phyloP scores from a whole-genome alignment of 2,113 vertebrate species.

The Nothoprocta perdicaria region DNA sequence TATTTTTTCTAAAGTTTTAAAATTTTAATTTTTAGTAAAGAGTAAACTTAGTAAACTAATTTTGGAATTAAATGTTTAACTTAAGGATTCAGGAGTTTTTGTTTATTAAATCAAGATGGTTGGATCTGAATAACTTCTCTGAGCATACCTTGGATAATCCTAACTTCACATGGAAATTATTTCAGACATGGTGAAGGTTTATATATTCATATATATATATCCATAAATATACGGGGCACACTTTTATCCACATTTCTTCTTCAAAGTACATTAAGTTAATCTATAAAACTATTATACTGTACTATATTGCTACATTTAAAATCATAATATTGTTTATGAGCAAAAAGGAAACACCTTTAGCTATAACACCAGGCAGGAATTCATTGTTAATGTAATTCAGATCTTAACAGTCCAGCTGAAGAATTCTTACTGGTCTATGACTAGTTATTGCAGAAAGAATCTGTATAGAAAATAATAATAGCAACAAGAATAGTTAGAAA shows the following conservation, averaged over 20 bases:
- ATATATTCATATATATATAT: no score
- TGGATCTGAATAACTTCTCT: background rate
- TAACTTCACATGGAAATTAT: background rate
- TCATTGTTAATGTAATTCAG: background rate
- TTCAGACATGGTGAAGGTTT: background rate
- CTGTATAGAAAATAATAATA: background rate
- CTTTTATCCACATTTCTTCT: background rate
- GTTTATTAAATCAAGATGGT: background rate
- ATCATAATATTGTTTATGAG: background rate
- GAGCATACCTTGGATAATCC: background rate
- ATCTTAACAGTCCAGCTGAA: background rate
- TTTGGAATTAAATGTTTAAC: background rate
- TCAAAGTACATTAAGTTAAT: background rate
- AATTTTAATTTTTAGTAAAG: background rate
- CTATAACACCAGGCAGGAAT: background rate
- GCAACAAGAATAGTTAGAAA: fast-evolving
- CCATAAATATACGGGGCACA: background rate
- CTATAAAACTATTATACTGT: background rate
- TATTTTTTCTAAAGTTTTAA: background rate
- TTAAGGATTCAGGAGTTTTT: background rate
- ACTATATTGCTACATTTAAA: background rate
- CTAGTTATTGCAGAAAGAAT: background rate
- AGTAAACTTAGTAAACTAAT: background rate
- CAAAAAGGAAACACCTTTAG: background rate
- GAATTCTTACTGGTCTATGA: background rate